phyloP scores from a whole-genome alignment of 1,140 invertebrate genomes.

The Alviniconcha marisindica region DNA sequence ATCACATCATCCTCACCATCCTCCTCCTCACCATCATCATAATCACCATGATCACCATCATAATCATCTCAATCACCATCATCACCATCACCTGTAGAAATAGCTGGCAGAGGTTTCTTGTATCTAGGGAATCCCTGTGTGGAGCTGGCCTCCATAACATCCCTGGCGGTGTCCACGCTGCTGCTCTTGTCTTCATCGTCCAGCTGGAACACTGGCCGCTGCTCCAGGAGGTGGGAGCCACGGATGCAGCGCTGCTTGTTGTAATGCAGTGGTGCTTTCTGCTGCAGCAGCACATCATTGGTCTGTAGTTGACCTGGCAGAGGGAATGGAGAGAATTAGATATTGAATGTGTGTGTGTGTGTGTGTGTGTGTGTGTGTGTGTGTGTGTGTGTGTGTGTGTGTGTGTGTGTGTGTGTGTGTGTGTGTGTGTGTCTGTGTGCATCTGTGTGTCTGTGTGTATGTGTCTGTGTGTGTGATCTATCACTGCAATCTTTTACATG shows the following conservation, averaged over 20 bases:
- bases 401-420: too few species aligned
- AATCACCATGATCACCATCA: too few species aligned
- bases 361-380: not conserved
- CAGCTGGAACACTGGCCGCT: constrained; percentile 65
- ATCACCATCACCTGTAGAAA: constrained; percentile 32
- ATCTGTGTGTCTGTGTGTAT: too few species aligned
- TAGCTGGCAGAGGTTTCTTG: constrained; percentile 60
- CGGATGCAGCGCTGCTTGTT: constrained; percentile 53
- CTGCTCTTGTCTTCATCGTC: constrained; percentile 50
- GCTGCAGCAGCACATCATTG: constrained; percentile 58
- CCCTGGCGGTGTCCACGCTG: constrained; percentile 35
- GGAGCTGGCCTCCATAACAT: constrained; percentile 47
- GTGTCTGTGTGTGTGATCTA: too few species aligned
- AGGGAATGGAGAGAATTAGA: too few species aligned
- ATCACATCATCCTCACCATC: not conserved
- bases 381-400: not conserved
- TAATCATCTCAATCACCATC: too few species aligned
- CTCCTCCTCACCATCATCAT: not conserved
- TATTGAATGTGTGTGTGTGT: not conserved
- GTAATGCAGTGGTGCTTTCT: constrained; percentile 59
- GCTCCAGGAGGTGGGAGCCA: constrained; percentile 51
- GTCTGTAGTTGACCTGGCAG: constrained; percentile 43
- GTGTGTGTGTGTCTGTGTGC: too few species aligned
- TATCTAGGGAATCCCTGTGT: constrained; percentile 53
- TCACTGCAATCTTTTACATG: too few species aligned